Evolutionary conservation across 1,140 invertebrate genomes (phyloP).

Genomic region (Magallana ariakensis): DNA sequence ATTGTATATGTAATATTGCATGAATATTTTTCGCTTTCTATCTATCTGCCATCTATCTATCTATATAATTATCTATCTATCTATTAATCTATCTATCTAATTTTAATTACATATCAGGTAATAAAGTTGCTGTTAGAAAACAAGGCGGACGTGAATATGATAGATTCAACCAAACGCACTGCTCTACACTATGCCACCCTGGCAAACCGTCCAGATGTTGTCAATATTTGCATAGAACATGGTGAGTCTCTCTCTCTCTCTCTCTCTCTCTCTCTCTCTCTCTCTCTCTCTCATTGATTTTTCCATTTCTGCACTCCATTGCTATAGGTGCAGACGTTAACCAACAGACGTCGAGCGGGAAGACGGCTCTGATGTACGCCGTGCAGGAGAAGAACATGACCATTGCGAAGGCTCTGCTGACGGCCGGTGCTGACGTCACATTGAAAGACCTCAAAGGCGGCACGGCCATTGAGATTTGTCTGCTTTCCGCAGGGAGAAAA

Average conservation of each 20-base stretch:
- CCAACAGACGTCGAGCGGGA: conserved; percentile 4
- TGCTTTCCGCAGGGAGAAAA: neutral
- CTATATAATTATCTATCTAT: neutral
- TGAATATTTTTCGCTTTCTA: neutral
- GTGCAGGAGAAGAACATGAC: neutral
- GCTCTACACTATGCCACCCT: neutral
- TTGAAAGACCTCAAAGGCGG: conserved; percentile 13
- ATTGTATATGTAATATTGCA: neutral
- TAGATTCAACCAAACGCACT: conserved; percentile 26
- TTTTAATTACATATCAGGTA: neutral
- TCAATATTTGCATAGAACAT: neutral
- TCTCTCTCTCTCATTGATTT: neutral
- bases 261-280: too few relatives aligned
- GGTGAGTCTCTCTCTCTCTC: conserved; percentile 4
- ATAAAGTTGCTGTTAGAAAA: neutral
- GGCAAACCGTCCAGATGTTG: conserved; percentile 13
- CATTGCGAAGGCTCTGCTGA: neutral
- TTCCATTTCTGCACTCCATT: too few relatives aligned
- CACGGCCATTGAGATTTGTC: neutral
- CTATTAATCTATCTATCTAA: neutral
- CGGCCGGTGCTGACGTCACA: neutral
- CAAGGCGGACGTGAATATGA: conserved; percentile 13
- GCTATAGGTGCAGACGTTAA: conserved; percentile 27
- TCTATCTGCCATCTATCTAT: neutral
- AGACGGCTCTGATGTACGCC: conserved; percentile 30